Evolutionary conservation across 1,140 invertebrate species (phyloP).

Genomic region (Zaprionus ghesquierei): DNA sequence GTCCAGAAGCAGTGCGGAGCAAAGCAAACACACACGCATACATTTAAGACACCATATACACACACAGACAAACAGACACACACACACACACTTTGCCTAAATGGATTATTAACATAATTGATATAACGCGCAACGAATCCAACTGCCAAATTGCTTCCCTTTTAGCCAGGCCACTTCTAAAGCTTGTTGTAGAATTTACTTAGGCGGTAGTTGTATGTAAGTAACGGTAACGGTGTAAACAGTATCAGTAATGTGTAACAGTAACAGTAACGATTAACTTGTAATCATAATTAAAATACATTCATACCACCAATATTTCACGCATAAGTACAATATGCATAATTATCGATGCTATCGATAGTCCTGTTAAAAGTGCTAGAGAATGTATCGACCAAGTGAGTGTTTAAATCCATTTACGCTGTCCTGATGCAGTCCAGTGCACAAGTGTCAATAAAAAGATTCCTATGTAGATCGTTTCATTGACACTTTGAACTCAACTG

Average conservation of each 20-base stretch:
- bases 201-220: slow-evolving; percentile 68
- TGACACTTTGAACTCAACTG: slow-evolving; percentile 16
- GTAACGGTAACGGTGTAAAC: slow-evolving; percentile 38
- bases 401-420: slow-evolving; percentile 4
- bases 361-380: slow-evolving; percentile 15
- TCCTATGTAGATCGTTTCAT: neutral
- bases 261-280: slow-evolving; percentile 29
- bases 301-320: slow-evolving; percentile 68
- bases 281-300: slow-evolving; percentile 53
- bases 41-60: slow-evolving; percentile 1
- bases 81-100: slow-evolving; percentile 32
- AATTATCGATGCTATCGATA: slow-evolving; percentile 24
- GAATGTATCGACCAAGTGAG: neutral
- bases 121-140: slow-evolving; percentile 72
- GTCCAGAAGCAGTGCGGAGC: slow-evolving; percentile 33
- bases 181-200: slow-evolving; percentile 59
- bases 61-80: slow-evolving; percentile 9
- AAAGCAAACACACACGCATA: slow-evolving; percentile 7
- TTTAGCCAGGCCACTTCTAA: slow-evolving; percentile 55
- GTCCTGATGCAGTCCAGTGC: slow-evolving; percentile 6
- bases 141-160: slow-evolving; percentile 77
- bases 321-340: slow-evolving; percentile 16
- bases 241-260: neutral
- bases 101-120: slow-evolving; percentile 39
- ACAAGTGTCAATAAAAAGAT: neutral